These are phyloP conservation scores for Stenoptilia bipunctidactyla DNA, from an alignment of 2,888 invertebrate genomes.

Conservation along the genomic window DNA sequence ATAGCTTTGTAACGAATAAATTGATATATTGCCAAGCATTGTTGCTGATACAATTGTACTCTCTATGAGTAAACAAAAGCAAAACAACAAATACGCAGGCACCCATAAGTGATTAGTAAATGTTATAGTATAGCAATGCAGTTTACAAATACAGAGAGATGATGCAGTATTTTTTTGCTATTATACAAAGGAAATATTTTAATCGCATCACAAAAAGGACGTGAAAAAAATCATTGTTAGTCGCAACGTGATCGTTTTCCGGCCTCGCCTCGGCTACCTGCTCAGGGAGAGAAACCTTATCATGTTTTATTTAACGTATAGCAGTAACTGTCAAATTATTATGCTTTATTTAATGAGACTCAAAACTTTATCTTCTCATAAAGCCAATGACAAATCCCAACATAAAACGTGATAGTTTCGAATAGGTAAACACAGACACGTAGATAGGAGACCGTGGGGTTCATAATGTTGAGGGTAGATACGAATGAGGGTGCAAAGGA, in stretches of 20 bases:
- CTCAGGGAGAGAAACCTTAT: slow-evolving; percentile 26
- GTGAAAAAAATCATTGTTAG: background rate
- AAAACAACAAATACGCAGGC: no score
- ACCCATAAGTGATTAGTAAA: no score
- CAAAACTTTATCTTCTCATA: background rate
- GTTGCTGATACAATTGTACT: no score
- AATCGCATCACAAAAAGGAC: slow-evolving; percentile 11
- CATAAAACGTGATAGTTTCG: background rate
- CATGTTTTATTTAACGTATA: slow-evolving; percentile 23
- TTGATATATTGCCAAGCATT: no score
- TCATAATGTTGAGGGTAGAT: slow-evolving; percentile 42
- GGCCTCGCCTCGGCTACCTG: slow-evolving; percentile 55
- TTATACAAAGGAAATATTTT: background rate
- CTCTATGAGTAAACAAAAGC: no score
- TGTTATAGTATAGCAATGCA: no score
- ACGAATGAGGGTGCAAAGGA: slow-evolving; percentile 52
- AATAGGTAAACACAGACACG: slow-evolving; percentile 16
- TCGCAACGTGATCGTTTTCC: slow-evolving; percentile 33
- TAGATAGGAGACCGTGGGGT: slow-evolving; percentile 31
- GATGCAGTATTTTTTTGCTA: no score
- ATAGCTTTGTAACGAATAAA: background rate
- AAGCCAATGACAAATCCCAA: background rate
- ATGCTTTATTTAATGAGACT: background rate
- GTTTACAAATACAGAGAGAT: no score
- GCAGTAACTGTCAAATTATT: slow-evolving; percentile 3